Conservation (phyloP, 2,888 invertebrate genomes). For the Linyphia triangularis region DNA sequence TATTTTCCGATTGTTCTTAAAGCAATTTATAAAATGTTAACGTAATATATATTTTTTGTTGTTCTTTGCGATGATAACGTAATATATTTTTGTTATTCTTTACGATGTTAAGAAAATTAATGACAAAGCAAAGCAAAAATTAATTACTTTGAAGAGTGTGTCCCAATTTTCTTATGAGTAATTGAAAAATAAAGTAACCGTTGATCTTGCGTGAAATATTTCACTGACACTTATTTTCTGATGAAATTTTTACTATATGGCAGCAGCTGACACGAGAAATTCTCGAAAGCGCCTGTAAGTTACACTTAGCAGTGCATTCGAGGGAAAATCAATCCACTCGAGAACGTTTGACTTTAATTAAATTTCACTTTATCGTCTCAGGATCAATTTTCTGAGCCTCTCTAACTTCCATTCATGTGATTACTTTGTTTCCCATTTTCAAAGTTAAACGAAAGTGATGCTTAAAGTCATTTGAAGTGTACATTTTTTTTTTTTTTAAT, state of each 20-base stretch:
- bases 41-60: no score
- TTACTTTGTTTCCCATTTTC: conserved; percentile 25
- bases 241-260: neutral
- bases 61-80: no score
- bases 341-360: conserved; percentile 47
- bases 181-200: neutral
- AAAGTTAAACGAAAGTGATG: neutral
- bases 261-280: conserved; percentile 6
- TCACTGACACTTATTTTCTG: neutral
- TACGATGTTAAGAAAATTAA: no score
- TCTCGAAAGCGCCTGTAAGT: neutral
- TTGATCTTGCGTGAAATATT: neutral
- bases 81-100: no score
- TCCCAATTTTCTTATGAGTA: neutral
- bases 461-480: neutral
- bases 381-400: conserved; percentile 44
- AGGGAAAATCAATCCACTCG: conserved; percentile 32
- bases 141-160: neutral
- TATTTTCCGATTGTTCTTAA: no score
- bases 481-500: no score
- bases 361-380: conserved; percentile 47
- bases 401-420: conserved; percentile 8
- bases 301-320: neutral
- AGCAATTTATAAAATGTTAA: no score
- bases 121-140: no score